Percentiles rank a stretch among this genome's conserved stretches.
phyloP scores from a whole-genome alignment of 1,140 invertebrate species.

The Colletes gigas region DNA sequence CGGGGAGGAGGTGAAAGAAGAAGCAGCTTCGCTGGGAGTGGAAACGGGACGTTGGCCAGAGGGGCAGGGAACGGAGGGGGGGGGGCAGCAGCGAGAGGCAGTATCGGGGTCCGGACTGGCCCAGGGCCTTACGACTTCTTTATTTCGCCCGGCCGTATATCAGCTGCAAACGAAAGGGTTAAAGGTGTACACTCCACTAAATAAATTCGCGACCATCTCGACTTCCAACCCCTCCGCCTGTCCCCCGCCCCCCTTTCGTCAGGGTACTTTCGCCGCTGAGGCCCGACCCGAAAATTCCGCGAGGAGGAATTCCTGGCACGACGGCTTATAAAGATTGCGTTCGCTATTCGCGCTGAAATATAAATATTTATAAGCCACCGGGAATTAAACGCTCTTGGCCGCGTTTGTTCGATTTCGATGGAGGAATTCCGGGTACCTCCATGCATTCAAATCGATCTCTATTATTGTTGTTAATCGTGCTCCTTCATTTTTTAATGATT shows the following conservation, averaged over 20 bases:
- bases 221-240: conserved; percentile 31
- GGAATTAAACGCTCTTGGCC: not conserved
- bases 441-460: too few species aligned
- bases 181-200: conserved; percentile 64
- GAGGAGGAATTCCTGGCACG: conserved; percentile 23
- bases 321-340: conserved; percentile 12
- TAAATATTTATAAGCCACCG: conserved; percentile 18
- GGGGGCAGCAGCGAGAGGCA: not conserved
- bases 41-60: not conserved
- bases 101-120: conserved; percentile 44
- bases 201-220: conserved; percentile 59
- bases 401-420: not conserved
- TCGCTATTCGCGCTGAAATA: conserved; percentile 25
- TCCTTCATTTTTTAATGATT: too few species aligned
- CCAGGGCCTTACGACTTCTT: conserved; percentile 68
- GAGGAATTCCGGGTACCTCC: too few species aligned
- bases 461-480: too few species aligned
- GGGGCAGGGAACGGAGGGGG: too few species aligned
- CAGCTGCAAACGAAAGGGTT: conserved; percentile 65
- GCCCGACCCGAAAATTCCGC: conserved; percentile 26
- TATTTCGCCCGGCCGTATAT: conserved; percentile 69
- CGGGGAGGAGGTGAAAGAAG: conserved; percentile 4
- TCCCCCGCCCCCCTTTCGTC: not conserved
- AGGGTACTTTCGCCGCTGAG: conserved; percentile 25
- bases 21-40: conserved; percentile 6